Conservation (phyloP, 2,113 vertebrate species). For the Edolisoma coerulescens region DNA sequence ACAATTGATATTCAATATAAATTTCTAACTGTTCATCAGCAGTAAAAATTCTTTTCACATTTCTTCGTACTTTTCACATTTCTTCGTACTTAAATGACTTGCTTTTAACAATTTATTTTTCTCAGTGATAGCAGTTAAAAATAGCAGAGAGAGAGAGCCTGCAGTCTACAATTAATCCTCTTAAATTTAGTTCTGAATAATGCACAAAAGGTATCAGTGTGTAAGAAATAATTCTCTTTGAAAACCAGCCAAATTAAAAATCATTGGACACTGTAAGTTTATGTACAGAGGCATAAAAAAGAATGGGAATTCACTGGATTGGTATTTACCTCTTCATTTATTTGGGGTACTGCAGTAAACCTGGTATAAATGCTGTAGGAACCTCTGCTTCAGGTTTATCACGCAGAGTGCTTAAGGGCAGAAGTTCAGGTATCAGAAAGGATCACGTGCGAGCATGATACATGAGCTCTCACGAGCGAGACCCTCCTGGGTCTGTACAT, state of each 20-base stretch:
- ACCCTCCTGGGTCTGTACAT: no score
- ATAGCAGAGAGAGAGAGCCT: neutral
- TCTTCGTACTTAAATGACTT: neutral
- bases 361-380: accelerated
- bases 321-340: neutral
- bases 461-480: no score
- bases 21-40: neutral
- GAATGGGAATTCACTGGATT: neutral
- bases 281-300: neutral
- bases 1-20: neutral
- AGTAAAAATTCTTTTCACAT: neutral
- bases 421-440: neutral
- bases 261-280: neutral
- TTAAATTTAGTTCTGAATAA: slow-evolving; percentile 31
- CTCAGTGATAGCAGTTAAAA: neutral
- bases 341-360: neutral
- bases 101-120: neutral
- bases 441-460: neutral
- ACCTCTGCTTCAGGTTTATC: neutral
- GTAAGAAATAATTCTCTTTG: neutral
- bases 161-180: slow-evolving; percentile 9
- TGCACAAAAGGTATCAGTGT: neutral
- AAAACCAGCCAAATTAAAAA: neutral
- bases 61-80: neutral
- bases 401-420: neutral